Evolutionary conservation across 2,888 invertebrate genomes (phyloP).

Genomic region (Polietes domitor): DNA sequence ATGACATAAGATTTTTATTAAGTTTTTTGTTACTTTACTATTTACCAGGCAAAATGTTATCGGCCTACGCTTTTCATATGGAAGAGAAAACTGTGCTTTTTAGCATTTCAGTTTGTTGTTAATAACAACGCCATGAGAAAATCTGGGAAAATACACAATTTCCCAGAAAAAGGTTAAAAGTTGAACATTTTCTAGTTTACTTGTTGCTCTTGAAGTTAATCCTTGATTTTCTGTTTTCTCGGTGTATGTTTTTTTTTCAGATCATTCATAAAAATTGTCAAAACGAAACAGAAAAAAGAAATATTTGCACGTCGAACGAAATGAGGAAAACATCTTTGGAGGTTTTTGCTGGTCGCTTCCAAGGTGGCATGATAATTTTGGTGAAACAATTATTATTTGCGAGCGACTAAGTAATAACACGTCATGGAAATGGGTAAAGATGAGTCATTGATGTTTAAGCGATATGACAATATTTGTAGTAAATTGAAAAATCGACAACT

Average conservation of each 20-base stretch:
- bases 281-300: slow-evolving; percentile 19
- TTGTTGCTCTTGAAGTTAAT: slow-evolving; percentile 53
- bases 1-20: slow-evolving; percentile 15
- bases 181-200: slow-evolving; percentile 59
- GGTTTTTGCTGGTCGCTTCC: not conserved
- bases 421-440: too few relatives aligned
- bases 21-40: slow-evolving; percentile 6
- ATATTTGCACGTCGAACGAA: slow-evolving; percentile 51
- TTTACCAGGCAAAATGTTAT: slow-evolving; percentile 36
- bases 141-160: slow-evolving; percentile 52
- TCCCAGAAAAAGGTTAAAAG: slow-evolving; percentile 64
- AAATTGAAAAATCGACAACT: too few relatives aligned
- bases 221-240: slow-evolving; percentile 46
- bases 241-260: slow-evolving; percentile 17
- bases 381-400: too few relatives aligned
- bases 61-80: slow-evolving; percentile 52
- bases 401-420: too few relatives aligned
- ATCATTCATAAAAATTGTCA: slow-evolving; percentile 50
- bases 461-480: too few relatives aligned
- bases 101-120: slow-evolving; percentile 2
- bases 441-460: too few relatives aligned
- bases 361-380: not conserved
- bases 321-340: slow-evolving; percentile 16
- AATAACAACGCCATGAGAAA: slow-evolving; percentile 47
- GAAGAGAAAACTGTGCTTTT: not conserved